phyloP scores from a whole-genome alignment of 1,140 invertebrate species.

The Dinothrombium tinctorium region DNA sequence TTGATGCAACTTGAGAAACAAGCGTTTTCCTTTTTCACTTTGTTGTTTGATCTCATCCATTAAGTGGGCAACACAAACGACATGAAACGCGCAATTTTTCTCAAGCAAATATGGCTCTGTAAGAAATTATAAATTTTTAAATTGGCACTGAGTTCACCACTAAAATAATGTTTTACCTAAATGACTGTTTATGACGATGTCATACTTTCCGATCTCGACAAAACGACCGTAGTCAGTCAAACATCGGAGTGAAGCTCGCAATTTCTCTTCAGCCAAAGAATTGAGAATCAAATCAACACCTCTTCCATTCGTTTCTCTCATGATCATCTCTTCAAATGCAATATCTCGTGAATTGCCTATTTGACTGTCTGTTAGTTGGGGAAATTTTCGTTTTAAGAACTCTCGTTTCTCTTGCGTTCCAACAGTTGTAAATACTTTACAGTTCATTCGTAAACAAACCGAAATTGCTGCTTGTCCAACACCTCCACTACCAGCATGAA shows the following conservation, averaged over 20 bases:
- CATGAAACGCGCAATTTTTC: slow-evolving; percentile 86
- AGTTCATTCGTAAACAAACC: slow-evolving; percentile 61
- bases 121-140: not conserved
- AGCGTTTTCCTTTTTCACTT: not conserved
- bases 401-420: slow-evolving; percentile 25
- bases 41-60: slow-evolving; percentile 29
- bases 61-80: slow-evolving; percentile 71
- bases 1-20: too few relatives aligned
- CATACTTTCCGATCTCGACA: slow-evolving; percentile 89
- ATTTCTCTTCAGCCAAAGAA: slow-evolving; percentile 71
- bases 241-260: slow-evolving; percentile 65
- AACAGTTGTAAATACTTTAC: slow-evolving; percentile 61
- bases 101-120: slow-evolving; percentile 21
- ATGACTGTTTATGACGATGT: slow-evolving; percentile 64
- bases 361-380: slow-evolving; percentile 24
- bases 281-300: slow-evolving; percentile 85
- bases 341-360: slow-evolving; percentile 30
- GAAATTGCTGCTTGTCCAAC: slow-evolving; percentile 84
- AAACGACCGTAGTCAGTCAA: slow-evolving; percentile 71
- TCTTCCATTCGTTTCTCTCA: slow-evolving; percentile 26
- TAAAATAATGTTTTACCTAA: slow-evolving; percentile 37
- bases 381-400: slow-evolving; percentile 25
- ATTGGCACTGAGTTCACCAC: slow-evolving; percentile 18
- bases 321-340: slow-evolving; percentile 25
- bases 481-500: slow-evolving; percentile 87